Conservation (phyloP, 1,140 invertebrate species). For the Pseudomyrmex dendroicus region DNA sequence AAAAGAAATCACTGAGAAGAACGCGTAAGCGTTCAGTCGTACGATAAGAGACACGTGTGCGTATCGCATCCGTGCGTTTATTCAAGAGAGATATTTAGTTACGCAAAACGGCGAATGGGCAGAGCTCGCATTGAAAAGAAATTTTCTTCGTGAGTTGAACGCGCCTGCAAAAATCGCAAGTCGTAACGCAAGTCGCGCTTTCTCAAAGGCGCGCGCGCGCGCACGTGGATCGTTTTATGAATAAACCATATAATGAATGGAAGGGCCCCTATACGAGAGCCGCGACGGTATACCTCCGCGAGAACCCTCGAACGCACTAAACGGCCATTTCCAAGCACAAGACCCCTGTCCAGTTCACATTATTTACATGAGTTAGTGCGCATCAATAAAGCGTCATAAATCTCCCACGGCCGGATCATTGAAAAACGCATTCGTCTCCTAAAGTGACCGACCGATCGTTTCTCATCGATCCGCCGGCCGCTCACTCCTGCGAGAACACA, state of each 20-base stretch:
- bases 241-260: conserved; percentile 72
- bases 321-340: conserved; percentile 16
- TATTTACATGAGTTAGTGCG: conserved; percentile 46
- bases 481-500: conserved; percentile 12
- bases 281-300: not conserved
- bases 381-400: conserved; percentile 52
- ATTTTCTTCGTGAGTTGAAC: conserved; percentile 11
- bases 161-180: conserved; percentile 49
- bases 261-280: conserved; percentile 19
- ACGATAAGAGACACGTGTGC: not conserved
- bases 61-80: not conserved
- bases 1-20: not conserved
- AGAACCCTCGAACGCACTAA: conserved; percentile 34
- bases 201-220: conserved; percentile 5
- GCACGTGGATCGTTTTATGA: conserved; percentile 60
- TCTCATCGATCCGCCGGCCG: conserved; percentile 27
- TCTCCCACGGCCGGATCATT: conserved; percentile 16
- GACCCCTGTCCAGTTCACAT: conserved; percentile 27
- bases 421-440: not conserved
- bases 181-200: conserved; percentile 17
- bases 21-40: not conserved
- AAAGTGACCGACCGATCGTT: conserved; percentile 25
- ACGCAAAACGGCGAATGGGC: conserved; percentile 39
- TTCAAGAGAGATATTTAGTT: conserved; percentile 9
- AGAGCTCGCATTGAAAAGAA: not conserved